These are phyloP conservation scores for Drosophila diplacantha DNA, from an alignment of 2,888 invertebrate genomes.

Conservation along the genomic window DNA sequence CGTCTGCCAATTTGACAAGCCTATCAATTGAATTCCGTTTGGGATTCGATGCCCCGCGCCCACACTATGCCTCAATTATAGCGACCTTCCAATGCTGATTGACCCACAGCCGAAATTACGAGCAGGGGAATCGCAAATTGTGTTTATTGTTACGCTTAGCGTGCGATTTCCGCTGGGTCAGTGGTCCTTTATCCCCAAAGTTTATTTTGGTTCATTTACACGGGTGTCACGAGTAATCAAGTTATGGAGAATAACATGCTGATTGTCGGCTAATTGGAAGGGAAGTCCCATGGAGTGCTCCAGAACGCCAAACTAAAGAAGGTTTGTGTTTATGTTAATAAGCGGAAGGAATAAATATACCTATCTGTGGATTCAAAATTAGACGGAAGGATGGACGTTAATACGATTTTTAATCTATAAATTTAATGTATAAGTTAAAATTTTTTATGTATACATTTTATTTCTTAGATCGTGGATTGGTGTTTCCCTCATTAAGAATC, in stretches of 20 bases:
- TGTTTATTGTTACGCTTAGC: slow-evolving; percentile 55
- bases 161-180: slow-evolving; percentile 28
- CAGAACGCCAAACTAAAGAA: not conserved
- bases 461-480: not conserved
- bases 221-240: slow-evolving; percentile 35
- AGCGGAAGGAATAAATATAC: not conserved
- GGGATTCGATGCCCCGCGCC: slow-evolving; percentile 13
- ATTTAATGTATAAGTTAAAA: too few species aligned
- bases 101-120: slow-evolving; percentile 34
- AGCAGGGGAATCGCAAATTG: slow-evolving; percentile 45
- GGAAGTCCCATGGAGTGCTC: slow-evolving; percentile 40
- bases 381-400: not conserved
- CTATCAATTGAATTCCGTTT: slow-evolving; percentile 60
- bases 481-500: too few species aligned
- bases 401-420: not conserved
- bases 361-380: not conserved
- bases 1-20: slow-evolving; percentile 62
- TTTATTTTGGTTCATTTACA: slow-evolving; percentile 16
- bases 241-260: slow-evolving; percentile 44
- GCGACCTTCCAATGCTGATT: slow-evolving; percentile 30
- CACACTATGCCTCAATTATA: slow-evolving; percentile 43
- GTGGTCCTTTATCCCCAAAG: slow-evolving; percentile 6
- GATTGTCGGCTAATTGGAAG: slow-evolving; percentile 58
- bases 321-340: not conserved
- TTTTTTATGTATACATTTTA: not conserved